A percentile compares a stretch with the other conserved stretches of the same genome.
Conservation (phyloP, 2,888 invertebrate species). For the Acanthosoma haemorrhoidale region DNA sequence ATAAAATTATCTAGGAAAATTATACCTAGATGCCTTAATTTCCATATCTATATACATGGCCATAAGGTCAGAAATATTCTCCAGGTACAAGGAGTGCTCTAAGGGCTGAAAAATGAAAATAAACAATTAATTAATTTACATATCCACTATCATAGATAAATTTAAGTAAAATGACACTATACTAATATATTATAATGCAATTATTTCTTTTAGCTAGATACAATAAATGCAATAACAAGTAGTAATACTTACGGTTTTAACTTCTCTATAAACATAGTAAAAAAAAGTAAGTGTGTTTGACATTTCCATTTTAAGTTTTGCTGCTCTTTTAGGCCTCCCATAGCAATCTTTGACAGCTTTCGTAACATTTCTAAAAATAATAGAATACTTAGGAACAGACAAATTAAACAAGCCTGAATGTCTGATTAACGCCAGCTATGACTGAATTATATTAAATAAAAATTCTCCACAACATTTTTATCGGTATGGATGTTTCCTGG, state of each 20-base stretch:
- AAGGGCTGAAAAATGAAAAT: slow-evolving; percentile 43
- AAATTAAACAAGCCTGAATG: too few relatives aligned
- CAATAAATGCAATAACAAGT: too few relatives aligned
- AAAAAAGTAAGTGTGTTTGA: slow-evolving; percentile 47
- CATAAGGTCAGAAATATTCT: slow-evolving; percentile 47
- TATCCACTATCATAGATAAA: neutral
- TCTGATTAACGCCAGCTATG: too few relatives aligned
- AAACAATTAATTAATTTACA: neutral
- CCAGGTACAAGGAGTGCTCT: slow-evolving; percentile 45
- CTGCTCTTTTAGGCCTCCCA: slow-evolving; percentile 45
- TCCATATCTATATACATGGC: slow-evolving; percentile 49
- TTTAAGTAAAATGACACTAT: neutral
- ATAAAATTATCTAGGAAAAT: slow-evolving; percentile 15
- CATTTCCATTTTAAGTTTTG: slow-evolving; percentile 46
- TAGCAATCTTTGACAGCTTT: slow-evolving; percentile 46
- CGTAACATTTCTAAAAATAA: slow-evolving; percentile 45
- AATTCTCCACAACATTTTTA: too few relatives aligned
- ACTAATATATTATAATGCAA: neutral
- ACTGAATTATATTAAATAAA: too few relatives aligned
- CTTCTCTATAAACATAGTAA: slow-evolving; percentile 46
- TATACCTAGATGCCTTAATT: slow-evolving; percentile 45
- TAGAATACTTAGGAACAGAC: too few relatives aligned
- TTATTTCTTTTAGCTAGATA: neutral
- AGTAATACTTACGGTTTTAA: slow-evolving; percentile 45
- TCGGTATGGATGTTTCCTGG: too few relatives aligned